These are phyloP conservation scores for Archilochus colubris DNA, from an alignment of 2,113 vertebrate species.

Conservation along the genomic window DNA sequence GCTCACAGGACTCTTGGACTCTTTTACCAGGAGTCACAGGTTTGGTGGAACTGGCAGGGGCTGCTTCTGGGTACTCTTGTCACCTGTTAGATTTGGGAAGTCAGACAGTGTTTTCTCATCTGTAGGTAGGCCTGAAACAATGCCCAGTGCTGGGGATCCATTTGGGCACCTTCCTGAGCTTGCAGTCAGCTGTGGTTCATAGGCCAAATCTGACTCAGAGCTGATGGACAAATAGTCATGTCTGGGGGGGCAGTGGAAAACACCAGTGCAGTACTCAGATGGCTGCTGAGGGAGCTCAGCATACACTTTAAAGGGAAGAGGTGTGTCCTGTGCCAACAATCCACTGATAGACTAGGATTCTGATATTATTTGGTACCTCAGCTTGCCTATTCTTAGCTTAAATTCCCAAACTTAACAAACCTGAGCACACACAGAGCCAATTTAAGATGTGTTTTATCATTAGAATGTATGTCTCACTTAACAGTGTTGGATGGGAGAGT, in stretches of 20 bases:
- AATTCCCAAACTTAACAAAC: background rate
- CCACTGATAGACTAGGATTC: background rate
- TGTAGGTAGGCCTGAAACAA: background rate
- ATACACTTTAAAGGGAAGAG: background rate
- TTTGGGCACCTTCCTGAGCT: background rate
- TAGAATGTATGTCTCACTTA: background rate
- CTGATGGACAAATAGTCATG: background rate
- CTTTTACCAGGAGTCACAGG: background rate
- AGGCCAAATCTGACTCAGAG: background rate
- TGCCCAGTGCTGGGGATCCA: background rate
- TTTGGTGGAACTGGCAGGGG: background rate
- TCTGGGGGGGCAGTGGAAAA: background rate
- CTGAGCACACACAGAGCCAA: background rate
- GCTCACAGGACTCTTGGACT: no score
- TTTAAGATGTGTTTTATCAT: background rate
- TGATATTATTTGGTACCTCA: background rate
- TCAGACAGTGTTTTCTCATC: background rate
- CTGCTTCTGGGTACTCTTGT: background rate
- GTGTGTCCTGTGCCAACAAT: background rate
- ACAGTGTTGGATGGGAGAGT: background rate
- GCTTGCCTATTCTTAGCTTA: background rate
- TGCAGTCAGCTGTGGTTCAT: background rate
- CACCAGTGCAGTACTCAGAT: rapidly evolving
- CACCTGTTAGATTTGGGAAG: background rate
- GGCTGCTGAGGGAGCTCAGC: background rate